Evolutionary conservation across 1,140 invertebrate genomes (phyloP).

Genomic region (Nymphalis io): DNA sequence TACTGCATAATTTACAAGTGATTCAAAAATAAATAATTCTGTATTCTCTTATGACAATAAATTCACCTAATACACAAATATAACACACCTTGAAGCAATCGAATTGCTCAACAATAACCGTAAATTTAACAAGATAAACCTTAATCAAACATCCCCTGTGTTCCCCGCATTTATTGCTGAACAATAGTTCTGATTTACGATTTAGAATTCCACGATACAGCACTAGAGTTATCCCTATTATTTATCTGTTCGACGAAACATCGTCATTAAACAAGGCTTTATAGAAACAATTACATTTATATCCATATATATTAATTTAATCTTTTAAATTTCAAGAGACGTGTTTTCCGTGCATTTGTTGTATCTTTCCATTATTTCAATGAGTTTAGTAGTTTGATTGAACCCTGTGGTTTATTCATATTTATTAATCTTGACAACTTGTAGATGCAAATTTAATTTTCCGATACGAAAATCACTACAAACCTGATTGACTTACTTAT

Average conservation of each 20-base stretch:
- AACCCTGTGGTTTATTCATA: too few relatives aligned
- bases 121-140: slow-evolving; percentile 76
- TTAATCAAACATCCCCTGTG: slow-evolving; percentile 74
- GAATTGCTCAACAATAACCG: slow-evolving; percentile 56
- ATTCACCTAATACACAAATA: slow-evolving; percentile 8
- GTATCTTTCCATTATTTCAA: too few relatives aligned
- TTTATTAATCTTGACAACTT: slow-evolving; percentile 38
- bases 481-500: slow-evolving; percentile 37
- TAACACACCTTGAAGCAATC: slow-evolving; percentile 27
- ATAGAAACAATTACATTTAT: slow-evolving; percentile 12
- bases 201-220: slow-evolving; percentile 58
- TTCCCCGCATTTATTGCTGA: slow-evolving; percentile 63
- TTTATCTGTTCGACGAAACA: slow-evolving; percentile 49
- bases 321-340: too few relatives aligned
- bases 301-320: too few relatives aligned
- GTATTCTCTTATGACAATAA: not conserved
- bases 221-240: slow-evolving; percentile 58
- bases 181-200: slow-evolving; percentile 79
- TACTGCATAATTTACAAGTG: not conserved
- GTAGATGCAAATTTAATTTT: slow-evolving; percentile 51
- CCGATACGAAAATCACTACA: slow-evolving; percentile 39
- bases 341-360: too few relatives aligned
- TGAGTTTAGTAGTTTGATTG: too few relatives aligned
- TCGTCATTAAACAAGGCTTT: slow-evolving; percentile 28
- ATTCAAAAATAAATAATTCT: not conserved